phyloP scores from a whole-genome alignment of 2,113 vertebrate genomes.

The Coptodon rendalli region DNA sequence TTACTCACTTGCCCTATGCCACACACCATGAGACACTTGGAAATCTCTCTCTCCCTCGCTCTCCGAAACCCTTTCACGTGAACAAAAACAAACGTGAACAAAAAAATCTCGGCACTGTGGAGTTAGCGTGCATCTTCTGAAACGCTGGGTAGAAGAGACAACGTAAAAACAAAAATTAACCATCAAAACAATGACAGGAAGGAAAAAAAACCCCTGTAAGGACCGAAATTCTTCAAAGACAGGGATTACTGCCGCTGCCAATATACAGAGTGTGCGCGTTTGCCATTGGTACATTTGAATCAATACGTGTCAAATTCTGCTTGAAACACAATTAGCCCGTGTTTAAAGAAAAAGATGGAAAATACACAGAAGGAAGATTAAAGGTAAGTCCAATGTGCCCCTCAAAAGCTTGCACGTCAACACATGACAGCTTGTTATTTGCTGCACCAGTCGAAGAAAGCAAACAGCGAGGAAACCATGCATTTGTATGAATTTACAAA shows the following conservation, averaged over 20 bases:
- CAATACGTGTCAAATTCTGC: slow-evolving; percentile 67
- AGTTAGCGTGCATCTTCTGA: not conserved
- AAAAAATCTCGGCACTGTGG: not conserved
- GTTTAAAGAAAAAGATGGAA: slow-evolving; percentile 35
- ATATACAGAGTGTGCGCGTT: slow-evolving; percentile 29
- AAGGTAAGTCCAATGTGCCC: slow-evolving; percentile 32
- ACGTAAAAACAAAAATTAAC: not conserved
- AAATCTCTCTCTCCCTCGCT: not conserved
- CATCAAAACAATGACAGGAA: slow-evolving; percentile 48
- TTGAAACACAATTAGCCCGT: slow-evolving; percentile 59
- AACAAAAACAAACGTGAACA: slow-evolving; percentile 38
- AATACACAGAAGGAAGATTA: slow-evolving; percentile 43
- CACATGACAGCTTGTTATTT: slow-evolving; percentile 44
- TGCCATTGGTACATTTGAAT: slow-evolving; percentile 45
- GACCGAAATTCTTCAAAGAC: slow-evolving; percentile 31
- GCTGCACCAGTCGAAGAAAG: slow-evolving; percentile 5
- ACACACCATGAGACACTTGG: not conserved
- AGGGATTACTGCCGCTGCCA: slow-evolving; percentile 54
- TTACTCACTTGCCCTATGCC: slow-evolving; percentile 4
- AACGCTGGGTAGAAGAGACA: not conserved
- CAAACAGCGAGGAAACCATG: slow-evolving; percentile 22
- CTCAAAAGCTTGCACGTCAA: slow-evolving; percentile 21
- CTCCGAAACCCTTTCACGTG: not conserved
- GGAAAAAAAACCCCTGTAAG: not conserved
- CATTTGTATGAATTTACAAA: slow-evolving; percentile 33